These are phyloP conservation scores for Meta bourneti DNA, from an alignment of 2,888 invertebrate species.

Conservation along the genomic window DNA sequence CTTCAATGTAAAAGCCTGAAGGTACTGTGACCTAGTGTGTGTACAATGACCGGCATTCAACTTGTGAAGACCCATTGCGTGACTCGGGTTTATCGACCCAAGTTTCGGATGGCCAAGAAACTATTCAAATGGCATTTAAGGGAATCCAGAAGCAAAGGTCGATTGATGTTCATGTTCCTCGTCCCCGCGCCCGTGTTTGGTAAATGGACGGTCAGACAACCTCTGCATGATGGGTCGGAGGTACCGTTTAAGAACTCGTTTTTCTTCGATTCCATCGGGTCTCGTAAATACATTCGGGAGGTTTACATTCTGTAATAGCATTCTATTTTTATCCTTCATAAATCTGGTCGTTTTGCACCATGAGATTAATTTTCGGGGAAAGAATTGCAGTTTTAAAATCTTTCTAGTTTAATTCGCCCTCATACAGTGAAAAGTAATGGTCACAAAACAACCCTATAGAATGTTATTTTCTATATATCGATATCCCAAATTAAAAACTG, in stretches of 20 bases:
- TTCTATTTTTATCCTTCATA: neutral
- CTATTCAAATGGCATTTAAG: conserved; percentile 26
- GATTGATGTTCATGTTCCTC: conserved; percentile 27
- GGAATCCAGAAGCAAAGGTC: conserved; percentile 26
- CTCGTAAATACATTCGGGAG: too few relatives aligned
- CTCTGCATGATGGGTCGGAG: neutral
- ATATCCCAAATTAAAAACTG: too few relatives aligned
- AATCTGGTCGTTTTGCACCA: neutral
- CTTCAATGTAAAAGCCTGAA: too few relatives aligned
- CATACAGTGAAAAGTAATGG: too few relatives aligned
- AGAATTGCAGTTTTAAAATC: neutral
- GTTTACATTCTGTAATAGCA: neutral
- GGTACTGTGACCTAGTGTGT: too few relatives aligned
- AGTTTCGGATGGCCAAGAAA: neutral
- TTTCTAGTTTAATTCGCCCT: too few relatives aligned
- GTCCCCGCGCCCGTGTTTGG: conserved; percentile 25
- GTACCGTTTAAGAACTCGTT: conserved; percentile 1
- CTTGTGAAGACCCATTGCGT: neutral
- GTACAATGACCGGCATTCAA: neutral
- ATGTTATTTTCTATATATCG: too few relatives aligned
- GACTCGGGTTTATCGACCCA: neutral
- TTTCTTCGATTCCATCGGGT: neutral
- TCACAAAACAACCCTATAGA: too few relatives aligned
- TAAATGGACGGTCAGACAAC: neutral
- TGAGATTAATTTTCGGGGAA: neutral